Conservation (phyloP, 2,797 vertebrate genomes). For the Adrianichthys oophorus region DNA sequence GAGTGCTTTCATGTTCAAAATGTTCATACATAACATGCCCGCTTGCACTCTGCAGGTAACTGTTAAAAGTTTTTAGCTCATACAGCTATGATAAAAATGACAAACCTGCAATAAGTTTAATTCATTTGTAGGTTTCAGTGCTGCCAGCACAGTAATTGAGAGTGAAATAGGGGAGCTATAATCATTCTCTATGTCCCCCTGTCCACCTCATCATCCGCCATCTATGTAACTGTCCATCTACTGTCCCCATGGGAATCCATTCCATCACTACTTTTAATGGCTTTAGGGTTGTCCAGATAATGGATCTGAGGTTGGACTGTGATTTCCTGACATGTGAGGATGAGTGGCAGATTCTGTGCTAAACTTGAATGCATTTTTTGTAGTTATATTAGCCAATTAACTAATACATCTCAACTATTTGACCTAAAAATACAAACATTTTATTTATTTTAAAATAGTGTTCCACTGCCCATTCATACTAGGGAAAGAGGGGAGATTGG, state of each 20-base stretch:
- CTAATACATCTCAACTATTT: too few relatives aligned
- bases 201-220: constrained; percentile 66
- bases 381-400: too few relatives aligned
- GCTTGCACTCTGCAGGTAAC: constrained; percentile 22
- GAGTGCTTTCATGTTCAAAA: constrained; percentile 19
- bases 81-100: constrained; percentile 48
- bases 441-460: neutral
- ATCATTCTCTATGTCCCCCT: constrained; percentile 52
- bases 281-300: constrained; percentile 64
- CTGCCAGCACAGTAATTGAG: constrained; percentile 49
- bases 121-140: constrained; percentile 58
- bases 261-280: constrained; percentile 66
- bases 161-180: constrained; percentile 52
- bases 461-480: neutral
- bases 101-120: constrained; percentile 52
- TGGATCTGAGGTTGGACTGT: constrained; percentile 45
- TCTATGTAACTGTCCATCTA: constrained; percentile 66
- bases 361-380: constrained; percentile 5
- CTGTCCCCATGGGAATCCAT: constrained; percentile 57
- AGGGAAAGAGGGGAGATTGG: neutral
- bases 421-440: too few relatives aligned
- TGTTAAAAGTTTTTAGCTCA: constrained; percentile 38
- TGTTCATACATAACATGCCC: constrained; percentile 5
- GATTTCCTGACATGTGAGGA: constrained; percentile 30
- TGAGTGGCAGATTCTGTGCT: constrained; percentile 38